Base-by-base conservation (phyloP, 35 echinoderm and acorn worm genomes). In the Patiria miniata region DNA sequence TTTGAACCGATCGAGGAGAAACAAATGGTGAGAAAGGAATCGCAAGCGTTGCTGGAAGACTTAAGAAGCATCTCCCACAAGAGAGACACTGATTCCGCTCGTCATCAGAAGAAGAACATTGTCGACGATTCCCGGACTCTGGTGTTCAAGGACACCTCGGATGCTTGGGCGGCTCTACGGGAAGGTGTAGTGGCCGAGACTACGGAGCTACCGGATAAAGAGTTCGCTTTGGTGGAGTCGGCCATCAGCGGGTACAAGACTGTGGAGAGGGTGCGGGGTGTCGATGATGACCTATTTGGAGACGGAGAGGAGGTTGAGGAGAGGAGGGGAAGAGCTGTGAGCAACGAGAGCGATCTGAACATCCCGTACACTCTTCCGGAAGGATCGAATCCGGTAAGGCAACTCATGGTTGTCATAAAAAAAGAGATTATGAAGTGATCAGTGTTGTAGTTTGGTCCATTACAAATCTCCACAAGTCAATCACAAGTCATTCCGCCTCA, bases 101-200 rank as follows among this genome's bases (percentile, higher is more conserved):
- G n/a, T n/a, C n/a, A n/a, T n/a, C n/a, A n/a, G n/a, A n/a, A 83
- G 34, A 22, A 73, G 65, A 73, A 73, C 3, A 30, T 73, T 10
- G 65, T 36, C 2, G 65, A 73, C 26, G 65, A 73, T 30, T 73
- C 65, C 19, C 22, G 65, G 26, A 81, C 89, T 3, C 36, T 97
- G 26, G 87, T 97, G 0, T 92, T 86, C 42, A 92, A 86, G 51
- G 94, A 97, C 54, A 97, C 94, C 8, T 58, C 87, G 1, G 87
- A 89, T 69, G 94, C 94, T 21, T 97, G 94, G 94, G 94, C 91
- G 16, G 94, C 94, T 21, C 77, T 97, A 55, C 80, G 82, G 53
- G 82, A 80, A 8, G 94, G 94, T 7, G 37, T 85, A n/a, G 78
- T 81, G 33, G 38, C 77, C 0, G 86, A 93, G 22, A 40, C 83